Base-by-base conservation (phyloP, 2,113 vertebrate species). In the Dipodomys merriami region DNA sequence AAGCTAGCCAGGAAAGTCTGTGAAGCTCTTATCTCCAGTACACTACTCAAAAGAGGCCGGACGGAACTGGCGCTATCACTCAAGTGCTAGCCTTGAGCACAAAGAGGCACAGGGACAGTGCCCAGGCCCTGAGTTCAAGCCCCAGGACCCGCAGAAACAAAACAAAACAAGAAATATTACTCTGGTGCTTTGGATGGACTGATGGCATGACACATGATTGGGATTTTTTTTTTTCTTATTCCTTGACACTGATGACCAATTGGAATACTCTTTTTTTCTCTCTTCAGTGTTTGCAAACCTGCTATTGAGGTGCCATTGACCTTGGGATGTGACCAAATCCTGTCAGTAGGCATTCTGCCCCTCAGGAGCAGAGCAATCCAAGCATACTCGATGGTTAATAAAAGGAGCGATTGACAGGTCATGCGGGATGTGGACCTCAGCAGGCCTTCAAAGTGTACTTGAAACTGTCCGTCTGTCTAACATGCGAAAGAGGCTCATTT, bases 361-460 rank as follows among this genome's bases (percentile, higher is more conserved):
- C 85, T 90, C 8, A 0, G 35, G 71, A 91, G 46, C 62, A 90
- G 62, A 79, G 29, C 30, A 76, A 49, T 72, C 87, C 89, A 89
- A 90, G 74, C 74, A 78, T 23, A 71, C 53, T 91, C 33, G 39
- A n/a, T 95, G 94, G 83, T 93, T 95, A 87, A 81, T 85, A 89
- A 94, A 88, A 86, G 76, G 67, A 65, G 16, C 82, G 89, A 78
- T 39, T 91, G 88, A 93, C 2, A 77, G 94, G 83, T 90, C 87
- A 79, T 71, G 84, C 4, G 6, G 71, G 81, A 27, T 72, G n/a
- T n/a, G 33, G n/a, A 83, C 19, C 76, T 93, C 33, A 8, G 74
- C 10, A 0, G 27, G 29, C 80, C 90, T 94, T 88, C 86, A 27
- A 49, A 92, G 57, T 68, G 62, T 87, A 90, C 86, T 77, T 94